Evolutionary conservation across 37 sponge, comb jelly and placozoan genomes (phyloP).

Genomic region (Eunapius fragilis): DNA sequence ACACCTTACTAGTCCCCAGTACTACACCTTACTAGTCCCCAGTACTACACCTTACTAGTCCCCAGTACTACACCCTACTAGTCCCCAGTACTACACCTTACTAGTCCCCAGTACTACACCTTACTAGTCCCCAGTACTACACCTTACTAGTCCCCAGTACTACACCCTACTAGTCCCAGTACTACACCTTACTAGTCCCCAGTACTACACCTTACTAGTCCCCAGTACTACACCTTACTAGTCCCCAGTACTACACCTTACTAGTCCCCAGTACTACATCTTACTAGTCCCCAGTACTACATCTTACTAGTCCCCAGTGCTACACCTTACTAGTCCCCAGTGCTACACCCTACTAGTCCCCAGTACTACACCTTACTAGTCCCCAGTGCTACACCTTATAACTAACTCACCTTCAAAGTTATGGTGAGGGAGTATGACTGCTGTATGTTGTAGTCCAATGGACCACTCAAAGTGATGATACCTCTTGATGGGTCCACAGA

Average conservation of each 20-base stretch:
- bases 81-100: background rate
- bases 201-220: background rate
- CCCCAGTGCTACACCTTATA: background rate
- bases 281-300: background rate
- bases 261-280: no score
- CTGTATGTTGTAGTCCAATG: conserved; percentile 2
- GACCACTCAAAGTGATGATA: background rate
- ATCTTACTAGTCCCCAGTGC: background rate
- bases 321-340: background rate
- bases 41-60: background rate
- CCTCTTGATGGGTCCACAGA: background rate
- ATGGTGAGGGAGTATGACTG: background rate
- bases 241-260: background rate
- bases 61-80: no score
- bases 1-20: background rate
- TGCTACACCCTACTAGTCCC: background rate
- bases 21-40: background rate
- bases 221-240: no score
- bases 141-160: background rate
- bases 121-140: background rate
- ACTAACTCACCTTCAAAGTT: background rate
- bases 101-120: no score
- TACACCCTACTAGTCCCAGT: no score
- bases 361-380: background rate
- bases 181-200: background rate